Percentiles rank a stretch among this genome's conserved stretches.
phyloP scores from a whole-genome alignment of 2,797 vertebrate genomes.

The Bufotes viridis region DNA sequence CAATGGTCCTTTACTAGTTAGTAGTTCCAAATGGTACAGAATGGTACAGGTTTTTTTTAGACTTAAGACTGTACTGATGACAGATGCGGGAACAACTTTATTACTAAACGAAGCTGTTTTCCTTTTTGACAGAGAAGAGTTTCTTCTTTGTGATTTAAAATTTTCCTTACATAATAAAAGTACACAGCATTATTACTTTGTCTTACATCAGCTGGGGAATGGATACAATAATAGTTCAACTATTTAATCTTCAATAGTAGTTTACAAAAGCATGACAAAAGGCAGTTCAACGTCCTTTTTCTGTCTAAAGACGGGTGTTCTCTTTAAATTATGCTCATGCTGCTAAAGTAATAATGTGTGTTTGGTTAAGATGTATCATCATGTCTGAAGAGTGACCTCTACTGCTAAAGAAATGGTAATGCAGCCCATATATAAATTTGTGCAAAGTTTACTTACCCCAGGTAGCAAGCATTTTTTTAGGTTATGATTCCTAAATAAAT shows the following conservation, averaged over 20 bases:
- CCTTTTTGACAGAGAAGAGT: neutral
- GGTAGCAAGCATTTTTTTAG: no score
- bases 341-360: neutral
- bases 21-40: neutral
- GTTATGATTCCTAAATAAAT: neutral
- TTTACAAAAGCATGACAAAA: neutral
- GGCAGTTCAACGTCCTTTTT: neutral
- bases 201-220: no score
- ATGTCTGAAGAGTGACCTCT: conserved; percentile 41
- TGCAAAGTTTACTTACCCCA: no score
- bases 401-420: conserved; percentile 22
- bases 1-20: neutral
- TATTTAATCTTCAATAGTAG: no score
- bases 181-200: neutral
- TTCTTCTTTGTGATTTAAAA: neutral
- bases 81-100: neutral
- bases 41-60: neutral
- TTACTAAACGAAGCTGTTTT: neutral
- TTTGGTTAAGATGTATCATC: neutral
- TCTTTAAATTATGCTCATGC: conserved; percentile 4
- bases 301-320: neutral
- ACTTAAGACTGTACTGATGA: neutral
- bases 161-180: neutral
- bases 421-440: neutral
- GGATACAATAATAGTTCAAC: no score